A percentile compares a stretch with the other conserved stretches of the same genome.
Evolutionary conservation across 2,113 vertebrate species (phyloP).

Genomic region (Elephas maximus): DNA sequence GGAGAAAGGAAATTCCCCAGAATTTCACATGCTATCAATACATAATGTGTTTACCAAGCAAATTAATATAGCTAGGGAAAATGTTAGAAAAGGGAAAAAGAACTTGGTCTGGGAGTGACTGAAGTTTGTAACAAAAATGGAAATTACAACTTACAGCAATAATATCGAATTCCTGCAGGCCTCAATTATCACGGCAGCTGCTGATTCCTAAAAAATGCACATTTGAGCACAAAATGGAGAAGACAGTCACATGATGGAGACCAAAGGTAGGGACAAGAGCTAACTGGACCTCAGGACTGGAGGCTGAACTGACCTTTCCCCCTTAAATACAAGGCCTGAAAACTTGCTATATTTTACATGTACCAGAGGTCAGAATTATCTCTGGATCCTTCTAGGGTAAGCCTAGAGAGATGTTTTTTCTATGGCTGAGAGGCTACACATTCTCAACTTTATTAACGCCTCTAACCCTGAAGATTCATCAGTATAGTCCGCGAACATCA

Average conservation of each 20-base stretch:
- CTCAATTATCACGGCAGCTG: not conserved
- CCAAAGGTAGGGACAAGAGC: not conserved
- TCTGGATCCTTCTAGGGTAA: not conserved
- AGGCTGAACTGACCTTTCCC: not conserved
- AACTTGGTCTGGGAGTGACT: not conserved
- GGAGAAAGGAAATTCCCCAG: constrained; percentile 57
- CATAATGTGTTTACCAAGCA: not conserved
- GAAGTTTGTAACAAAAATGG: not conserved
- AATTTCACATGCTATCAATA: constrained; percentile 31
- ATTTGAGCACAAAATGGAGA: constrained; percentile 39
- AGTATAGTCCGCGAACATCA: not conserved
- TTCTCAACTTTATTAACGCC: not conserved
- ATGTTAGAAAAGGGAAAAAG: not conserved
- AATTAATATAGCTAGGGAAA: not conserved
- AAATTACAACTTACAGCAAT: not conserved
- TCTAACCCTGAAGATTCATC: not conserved
- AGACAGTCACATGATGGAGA: not conserved
- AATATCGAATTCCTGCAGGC: not conserved
- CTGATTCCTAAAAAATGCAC: not conserved
- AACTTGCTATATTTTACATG: not conserved
- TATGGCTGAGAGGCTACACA: not conserved
- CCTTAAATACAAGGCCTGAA: constrained; percentile 10
- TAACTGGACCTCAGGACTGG: not conserved
- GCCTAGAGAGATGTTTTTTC: not conserved
- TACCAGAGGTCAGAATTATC: not conserved